A percentile compares a stretch with the other conserved stretches of the same genome.
phyloP scores from a whole-genome alignment of 2,113 vertebrate species.

The Oxygymnocypris stewartii region DNA sequence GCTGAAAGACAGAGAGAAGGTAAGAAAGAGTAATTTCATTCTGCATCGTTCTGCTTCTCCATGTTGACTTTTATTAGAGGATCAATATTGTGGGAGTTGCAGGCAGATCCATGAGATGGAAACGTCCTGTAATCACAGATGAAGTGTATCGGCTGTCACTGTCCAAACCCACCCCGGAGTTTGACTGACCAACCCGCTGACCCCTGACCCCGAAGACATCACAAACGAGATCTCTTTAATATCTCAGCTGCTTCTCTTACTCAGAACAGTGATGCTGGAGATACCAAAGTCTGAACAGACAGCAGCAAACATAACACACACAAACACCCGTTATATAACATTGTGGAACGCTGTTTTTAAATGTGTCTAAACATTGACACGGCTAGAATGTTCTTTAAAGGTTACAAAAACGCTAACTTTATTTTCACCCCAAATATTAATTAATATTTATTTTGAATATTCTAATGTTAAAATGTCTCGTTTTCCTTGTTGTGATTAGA shows the following conservation, averaged over 20 bases:
- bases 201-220: slow-evolving; percentile 71
- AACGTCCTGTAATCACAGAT: slow-evolving; percentile 83
- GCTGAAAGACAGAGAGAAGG: slow-evolving; percentile 31
- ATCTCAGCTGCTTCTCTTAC: not conserved
- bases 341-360: too few relatives aligned
- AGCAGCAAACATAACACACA: too few relatives aligned
- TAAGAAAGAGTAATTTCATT: slow-evolving; percentile 80
- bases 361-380: too few relatives aligned
- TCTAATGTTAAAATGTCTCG: too few relatives aligned
- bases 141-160: slow-evolving; percentile 87
- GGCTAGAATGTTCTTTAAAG: too few relatives aligned
- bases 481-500: too few relatives aligned
- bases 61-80: slow-evolving; percentile 86
- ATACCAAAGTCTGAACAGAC: too few relatives aligned
- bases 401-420: too few relatives aligned
- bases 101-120: slow-evolving; percentile 80
- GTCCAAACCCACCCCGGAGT: slow-evolving; percentile 76
- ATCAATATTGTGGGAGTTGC: slow-evolving; percentile 87
- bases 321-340: too few relatives aligned
- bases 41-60: slow-evolving; percentile 65
- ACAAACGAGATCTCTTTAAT: not conserved
- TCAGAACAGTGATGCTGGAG: too few relatives aligned
- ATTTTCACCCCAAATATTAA: too few relatives aligned
- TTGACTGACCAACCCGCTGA: slow-evolving; percentile 72
- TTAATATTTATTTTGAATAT: too few relatives aligned